Base-by-base conservation (phyloP, 2,113 vertebrate species). In the Collichthys lucidus region DNA sequence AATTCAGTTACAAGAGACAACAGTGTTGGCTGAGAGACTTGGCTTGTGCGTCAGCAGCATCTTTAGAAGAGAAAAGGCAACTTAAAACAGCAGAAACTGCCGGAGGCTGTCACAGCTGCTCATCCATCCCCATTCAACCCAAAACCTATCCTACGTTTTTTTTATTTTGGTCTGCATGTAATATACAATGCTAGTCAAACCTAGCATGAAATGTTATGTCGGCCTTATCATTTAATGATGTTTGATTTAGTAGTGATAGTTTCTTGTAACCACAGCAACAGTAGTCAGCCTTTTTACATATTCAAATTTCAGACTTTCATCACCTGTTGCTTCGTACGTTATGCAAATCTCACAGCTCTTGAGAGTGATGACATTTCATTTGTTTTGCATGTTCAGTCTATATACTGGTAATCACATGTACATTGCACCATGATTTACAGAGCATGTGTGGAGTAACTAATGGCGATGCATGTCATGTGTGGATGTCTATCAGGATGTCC, bases 1-100 rank as follows among this genome's bases (percentile, higher is more conserved):
- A 82, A 64, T 83, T 85, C 59, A 53, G 42, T 79, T 74, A 72
- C 57, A 62, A 77, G 74, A 60, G 84, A 84, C 78, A 74, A 55
- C 74, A 70, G 31, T 46, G 56, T 66, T 73, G 69, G 61, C 56
- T 56, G 22, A 57, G 63, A 52, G 83, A 69, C 65, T 74, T 35
- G 53, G 52, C 47, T 81, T 71, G 71, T 85, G 84, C 64, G 29
- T 86, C 77, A 87, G 74, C 83, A 80, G 62, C 8, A 6, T 70
- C 29, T 77, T 56, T 68, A 4, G 22, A 49, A 75, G 66, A 80
- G 47, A 64, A 64, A 84, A 29, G 61, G 17, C 77, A n/a, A 50
- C 66, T 79, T 80, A 19, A 81, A 77, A 53, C 52, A 71, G 61
- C 11, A 49, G 50, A 35, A 49, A 14, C 20, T 22, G 29, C 70